These are phyloP conservation scores for Atethmia centrago DNA, from an alignment of 2,888 invertebrate species.

Conservation along the genomic window DNA sequence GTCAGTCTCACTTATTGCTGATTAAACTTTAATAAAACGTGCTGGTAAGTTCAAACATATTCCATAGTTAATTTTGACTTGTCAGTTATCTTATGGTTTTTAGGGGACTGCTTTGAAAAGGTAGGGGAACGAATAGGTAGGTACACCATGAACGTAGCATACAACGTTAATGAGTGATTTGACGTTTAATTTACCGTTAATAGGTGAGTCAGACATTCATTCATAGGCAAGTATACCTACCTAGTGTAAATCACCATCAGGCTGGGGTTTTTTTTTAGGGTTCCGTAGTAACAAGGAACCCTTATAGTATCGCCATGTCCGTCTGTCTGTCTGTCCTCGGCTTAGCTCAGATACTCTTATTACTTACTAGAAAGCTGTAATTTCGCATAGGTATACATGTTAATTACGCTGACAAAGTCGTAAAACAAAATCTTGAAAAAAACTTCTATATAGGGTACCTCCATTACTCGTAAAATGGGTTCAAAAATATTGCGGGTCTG, in stretches of 20 bases:
- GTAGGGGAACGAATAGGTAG: background rate
- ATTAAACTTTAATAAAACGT: slow-evolving; percentile 21
- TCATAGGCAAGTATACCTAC: background rate
- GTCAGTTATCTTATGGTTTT: slow-evolving; percentile 19
- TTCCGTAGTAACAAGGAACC: no score
- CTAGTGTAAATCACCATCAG: background rate
- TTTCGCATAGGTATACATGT: no score
- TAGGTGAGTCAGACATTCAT: background rate
- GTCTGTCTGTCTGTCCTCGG: no score
- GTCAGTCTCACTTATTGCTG: slow-evolving; percentile 3
- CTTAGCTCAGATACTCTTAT: no score
- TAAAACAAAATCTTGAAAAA: no score
- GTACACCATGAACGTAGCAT: background rate
- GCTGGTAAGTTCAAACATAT: slow-evolving; percentile 1
- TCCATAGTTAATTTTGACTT: background rate
- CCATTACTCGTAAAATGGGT: no score
- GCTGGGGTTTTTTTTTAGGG: no score
- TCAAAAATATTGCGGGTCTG: no score
- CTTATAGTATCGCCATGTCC: no score
- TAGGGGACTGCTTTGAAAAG: slow-evolving; percentile 26
- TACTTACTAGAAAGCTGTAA: no score
- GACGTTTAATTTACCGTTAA: background rate
- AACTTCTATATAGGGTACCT: no score
- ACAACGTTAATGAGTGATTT: background rate
- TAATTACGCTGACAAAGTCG: no score